Base-by-base conservation (phyloP, 2,888 invertebrate species). In the Drosophila vallismaia region DNA sequence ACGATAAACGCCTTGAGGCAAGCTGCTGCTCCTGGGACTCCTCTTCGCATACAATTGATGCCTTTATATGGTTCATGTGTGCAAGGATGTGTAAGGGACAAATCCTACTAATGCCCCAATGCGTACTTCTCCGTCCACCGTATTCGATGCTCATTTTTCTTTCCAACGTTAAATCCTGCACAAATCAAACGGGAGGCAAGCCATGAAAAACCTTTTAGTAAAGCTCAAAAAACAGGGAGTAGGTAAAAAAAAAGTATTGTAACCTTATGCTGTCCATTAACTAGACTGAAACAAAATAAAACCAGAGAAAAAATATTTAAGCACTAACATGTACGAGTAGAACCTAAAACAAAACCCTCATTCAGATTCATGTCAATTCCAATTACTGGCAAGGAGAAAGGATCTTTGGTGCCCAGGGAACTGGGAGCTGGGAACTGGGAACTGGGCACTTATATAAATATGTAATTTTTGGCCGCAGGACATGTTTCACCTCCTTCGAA, bases 1-100 rank as follows among this genome's bases (percentile, higher is more conserved):
- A 84, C 84, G 84, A 84, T 84, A 84, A 85, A 84, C 77, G 82
- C 76, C 79, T 79, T 72, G 78, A 77, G 80, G 79, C 80, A 83
- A 79, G 81, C 81, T 83, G 81, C 79, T 74, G 66, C 71, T 64
- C 36, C 53, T 24, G 55, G 52, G 60, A 49, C 58, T 57, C 36
- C 38, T 52, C 55, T 46, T 57, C 60, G 53, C 54, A 54, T 54
- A 83, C 79, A 80, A 83, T 82, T 81, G 84, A 82, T 81, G 81
- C 77, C 74, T 68, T 60, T 76, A 74, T 71, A 63, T 62, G 69
- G 67, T 69, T 28, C 45, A 19, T 57, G 57, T 62, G 48, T 53
- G 56, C 55, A 44, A 33, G 48, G 49, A 66, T 71, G 54, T 71
- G 57, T 67, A 51, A 56, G 66, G 55, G 63, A 62, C 76, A 81